phyloP scores from a whole-genome alignment of 64 coral and sea anemone species.

The Stichodactyla helianthus region DNA sequence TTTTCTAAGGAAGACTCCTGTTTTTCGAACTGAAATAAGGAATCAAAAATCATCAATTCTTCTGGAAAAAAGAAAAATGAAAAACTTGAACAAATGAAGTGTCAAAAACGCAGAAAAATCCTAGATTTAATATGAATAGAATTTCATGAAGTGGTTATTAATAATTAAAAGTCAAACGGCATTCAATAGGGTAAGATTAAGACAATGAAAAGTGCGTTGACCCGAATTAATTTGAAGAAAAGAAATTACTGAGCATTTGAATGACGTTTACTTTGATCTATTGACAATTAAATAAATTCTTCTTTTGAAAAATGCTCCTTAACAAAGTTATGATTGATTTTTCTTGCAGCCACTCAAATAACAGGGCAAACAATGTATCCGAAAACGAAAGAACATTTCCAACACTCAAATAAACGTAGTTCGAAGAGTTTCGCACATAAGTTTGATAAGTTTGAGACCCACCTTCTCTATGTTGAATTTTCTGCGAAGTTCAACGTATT shows the following conservation, averaged over 20 bases:
- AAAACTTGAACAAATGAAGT: not conserved
- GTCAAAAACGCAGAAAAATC: not conserved
- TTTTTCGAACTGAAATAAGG: not conserved
- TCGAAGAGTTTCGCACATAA: not conserved
- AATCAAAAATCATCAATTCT: not conserved
- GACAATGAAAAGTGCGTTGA: not conserved
- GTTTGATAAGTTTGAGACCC: not conserved
- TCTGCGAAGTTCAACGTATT: not conserved
- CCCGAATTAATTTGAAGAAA: not conserved
- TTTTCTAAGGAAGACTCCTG: not conserved
- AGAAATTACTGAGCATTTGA: not conserved
- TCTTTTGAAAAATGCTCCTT: not conserved
- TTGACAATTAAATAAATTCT: not conserved
- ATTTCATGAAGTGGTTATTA: not conserved
- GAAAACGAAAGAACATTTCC: not conserved
- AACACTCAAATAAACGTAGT: not conserved
- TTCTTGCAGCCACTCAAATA: not conserved
- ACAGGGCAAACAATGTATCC: not conserved
- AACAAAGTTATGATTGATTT: not conserved
- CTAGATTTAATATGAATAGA: not conserved
- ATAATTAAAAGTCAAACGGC: conserved; percentile 13
- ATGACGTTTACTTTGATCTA: not conserved
- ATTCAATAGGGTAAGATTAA: not conserved
- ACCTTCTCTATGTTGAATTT: not conserved
- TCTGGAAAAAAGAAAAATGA: not conserved